Evolutionary conservation across 2,888 invertebrate species (phyloP).

Genomic region (Branchinecta sandiegonensis): DNA sequence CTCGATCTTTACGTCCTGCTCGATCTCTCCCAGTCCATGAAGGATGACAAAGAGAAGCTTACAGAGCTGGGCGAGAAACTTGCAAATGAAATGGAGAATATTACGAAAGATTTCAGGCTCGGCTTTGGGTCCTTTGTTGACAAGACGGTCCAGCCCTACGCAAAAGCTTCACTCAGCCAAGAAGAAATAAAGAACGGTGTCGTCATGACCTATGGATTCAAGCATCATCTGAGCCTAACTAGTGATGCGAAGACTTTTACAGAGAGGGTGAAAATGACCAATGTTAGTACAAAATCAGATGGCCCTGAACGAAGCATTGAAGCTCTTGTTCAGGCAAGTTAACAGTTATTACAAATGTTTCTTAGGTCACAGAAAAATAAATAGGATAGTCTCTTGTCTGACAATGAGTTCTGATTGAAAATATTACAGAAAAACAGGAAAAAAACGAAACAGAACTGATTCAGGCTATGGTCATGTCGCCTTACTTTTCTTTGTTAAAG

Average conservation of each 20-base stretch:
- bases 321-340: neutral
- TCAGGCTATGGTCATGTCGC: too few species aligned
- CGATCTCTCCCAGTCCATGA: conserved; percentile 98
- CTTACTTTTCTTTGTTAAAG: too few species aligned
- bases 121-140: conserved; percentile 92
- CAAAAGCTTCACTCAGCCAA: conserved; percentile 78
- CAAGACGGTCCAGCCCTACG: conserved; percentile 92
- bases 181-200: conserved; percentile 58
- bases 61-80: conserved; percentile 63
- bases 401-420: too few species aligned
- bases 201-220: conserved; percentile 83
- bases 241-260: conserved; percentile 66
- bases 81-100: conserved; percentile 71
- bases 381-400: too few species aligned
- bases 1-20: conserved; percentile 97
- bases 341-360: too few species aligned
- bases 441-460: too few species aligned
- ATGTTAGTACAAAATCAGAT: conserved; percentile 90
- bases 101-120: conserved; percentile 79
- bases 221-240: conserved; percentile 80
- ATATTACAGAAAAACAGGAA: too few species aligned
- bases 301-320: conserved; percentile 99
- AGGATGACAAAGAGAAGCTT: conserved; percentile 90
- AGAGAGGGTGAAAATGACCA: conserved; percentile 60
- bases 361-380: too few species aligned